Evolutionary conservation across 2,888 invertebrate genomes (phyloP), one percentile per base, ranked within the genome.

Genomic region (Zhuqinia jingwanae): DNA sequence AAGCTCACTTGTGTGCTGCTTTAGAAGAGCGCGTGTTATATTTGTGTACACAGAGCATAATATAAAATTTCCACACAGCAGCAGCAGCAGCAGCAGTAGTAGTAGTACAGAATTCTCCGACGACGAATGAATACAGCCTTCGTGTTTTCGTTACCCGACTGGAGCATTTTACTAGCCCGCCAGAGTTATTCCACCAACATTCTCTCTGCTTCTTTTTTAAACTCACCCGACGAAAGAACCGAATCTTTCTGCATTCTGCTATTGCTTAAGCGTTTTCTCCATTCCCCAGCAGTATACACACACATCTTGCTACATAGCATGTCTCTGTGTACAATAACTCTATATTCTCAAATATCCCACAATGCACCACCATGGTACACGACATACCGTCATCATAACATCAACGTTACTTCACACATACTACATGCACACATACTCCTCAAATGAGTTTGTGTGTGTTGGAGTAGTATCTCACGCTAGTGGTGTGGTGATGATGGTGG

Each of bases 121-220:
- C 30, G 77, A 77, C 77, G 77, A 77, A 77, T 77, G 77, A 58
- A 60, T 58, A 60, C 77, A 56, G n/a, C 30, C 17, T 77, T 60
- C 77, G 60, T n/a, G n/a, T 65, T 79, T 63, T 65, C 47, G 79
- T 79, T 65, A 25, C 50, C 79, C 79, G 79, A 65, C 79, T 79
- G 65, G 79, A 65, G 50, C 45, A 10, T 79, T 79, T 65, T 65
- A 8, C 60, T 30, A 79, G 47, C 79, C 79, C 65, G 79, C 79
- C 79, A 65, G 27, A 79, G 63, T 58, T 50, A 77, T 77, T 77
- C 45, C 53, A 36, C 56, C 30, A 75, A 20, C 75, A 77, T 42
- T 15, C 45, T 22, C 25, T 45, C 58, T 30, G 8, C 25, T 36
- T 22, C 17, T 27, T 50, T 79, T 63, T 50, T 45, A 70, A 20